A percentile compares a stretch with the other conserved stretches of the same genome.
phyloP scores from a whole-genome alignment of 2,888 invertebrate genomes.

The Apamea epomidion region DNA sequence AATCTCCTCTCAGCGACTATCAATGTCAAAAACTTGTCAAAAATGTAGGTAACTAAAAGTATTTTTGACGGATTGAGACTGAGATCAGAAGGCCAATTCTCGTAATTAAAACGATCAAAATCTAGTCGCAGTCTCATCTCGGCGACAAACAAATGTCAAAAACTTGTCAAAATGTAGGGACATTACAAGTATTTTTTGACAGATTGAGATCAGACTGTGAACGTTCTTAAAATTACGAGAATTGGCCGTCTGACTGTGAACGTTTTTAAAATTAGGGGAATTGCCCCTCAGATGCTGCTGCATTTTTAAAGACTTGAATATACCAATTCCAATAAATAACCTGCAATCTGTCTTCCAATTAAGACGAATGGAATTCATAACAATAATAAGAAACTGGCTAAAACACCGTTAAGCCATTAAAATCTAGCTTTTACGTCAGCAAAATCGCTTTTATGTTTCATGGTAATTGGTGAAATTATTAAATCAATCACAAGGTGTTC shows the following conservation, averaged over 20 bases:
- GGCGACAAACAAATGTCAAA: too few species aligned
- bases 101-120: too few species aligned
- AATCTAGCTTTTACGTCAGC: constrained; percentile 41
- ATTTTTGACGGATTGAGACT: neutral
- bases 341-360: constrained; percentile 13
- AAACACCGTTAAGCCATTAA: constrained; percentile 46
- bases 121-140: too few species aligned
- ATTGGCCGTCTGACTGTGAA: too few species aligned
- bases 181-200: too few species aligned
- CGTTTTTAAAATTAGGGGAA: too few species aligned
- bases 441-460: constrained; percentile 45
- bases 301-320: neutral
- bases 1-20: neutral
- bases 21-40: neutral
- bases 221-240: too few species aligned
- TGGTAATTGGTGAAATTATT: constrained; percentile 34
- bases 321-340: constrained; percentile 11
- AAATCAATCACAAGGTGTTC: constrained; percentile 27
- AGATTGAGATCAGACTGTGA: too few species aligned
- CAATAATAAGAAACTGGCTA: constrained; percentile 24
- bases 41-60: too few species aligned
- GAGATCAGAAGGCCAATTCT: too few species aligned
- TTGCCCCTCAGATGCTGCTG: neutral
- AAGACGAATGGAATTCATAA: constrained; percentile 18
- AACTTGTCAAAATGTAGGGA: too few species aligned